These are phyloP conservation scores for Sebastes itinus DNA, from an alignment of 2,797 vertebrate genomes.

Conservation along the genomic window DNA sequence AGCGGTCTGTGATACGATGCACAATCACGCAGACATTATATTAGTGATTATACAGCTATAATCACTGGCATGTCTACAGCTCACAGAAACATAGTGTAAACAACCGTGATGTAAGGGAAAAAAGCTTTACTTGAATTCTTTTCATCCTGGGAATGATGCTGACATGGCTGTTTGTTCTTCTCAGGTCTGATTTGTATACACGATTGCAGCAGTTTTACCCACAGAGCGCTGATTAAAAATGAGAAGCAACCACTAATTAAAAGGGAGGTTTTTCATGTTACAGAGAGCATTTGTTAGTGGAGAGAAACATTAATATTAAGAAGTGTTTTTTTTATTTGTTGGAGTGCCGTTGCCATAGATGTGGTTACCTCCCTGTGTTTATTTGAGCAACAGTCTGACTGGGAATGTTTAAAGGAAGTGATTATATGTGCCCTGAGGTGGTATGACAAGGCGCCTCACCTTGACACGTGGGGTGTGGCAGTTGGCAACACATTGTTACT, in stretches of 20 bases:
- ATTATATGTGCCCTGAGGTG: constrained; percentile 64
- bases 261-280: not conserved
- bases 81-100: constrained; percentile 25
- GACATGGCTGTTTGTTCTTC: constrained; percentile 24
- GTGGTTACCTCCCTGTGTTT: not conserved
- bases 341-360: constrained; percentile 11
- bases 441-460: constrained; percentile 49
- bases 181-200: constrained; percentile 24
- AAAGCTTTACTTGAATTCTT: constrained; percentile 23
- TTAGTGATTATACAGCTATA: constrained; percentile 59
- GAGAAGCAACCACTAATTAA: not conserved
- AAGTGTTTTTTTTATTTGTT: not conserved
- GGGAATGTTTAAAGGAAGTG: constrained; percentile 65
- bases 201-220: not conserved
- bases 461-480: constrained; percentile 67
- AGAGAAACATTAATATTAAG: not conserved
- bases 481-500: constrained; percentile 60
- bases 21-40: constrained; percentile 75
- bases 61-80: constrained; percentile 52
- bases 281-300: not conserved
- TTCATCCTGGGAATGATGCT: constrained; percentile 30
- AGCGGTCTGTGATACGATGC: constrained; percentile 53
- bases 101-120: constrained; percentile 22
- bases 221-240: not conserved
- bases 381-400: not conserved